Base-by-base conservation (phyloP, 2,797 vertebrate species). In the Moxostoma hubbsi region DNA sequence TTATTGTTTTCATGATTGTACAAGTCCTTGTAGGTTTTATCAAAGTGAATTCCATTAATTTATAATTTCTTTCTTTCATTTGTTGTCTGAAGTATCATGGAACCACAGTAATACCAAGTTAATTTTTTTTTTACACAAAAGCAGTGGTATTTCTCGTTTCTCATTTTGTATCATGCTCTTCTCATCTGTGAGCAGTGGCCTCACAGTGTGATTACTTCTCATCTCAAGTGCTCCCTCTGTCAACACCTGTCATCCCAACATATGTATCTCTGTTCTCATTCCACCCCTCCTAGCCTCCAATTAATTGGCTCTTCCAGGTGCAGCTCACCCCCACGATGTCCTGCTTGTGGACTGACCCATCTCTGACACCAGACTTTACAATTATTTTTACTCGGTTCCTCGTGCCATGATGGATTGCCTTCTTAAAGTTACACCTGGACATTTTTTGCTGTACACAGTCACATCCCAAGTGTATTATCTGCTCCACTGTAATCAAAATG, bases 141-240 rank as follows among this genome's bases (percentile, higher is more conserved):
- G 24, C 10, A 2, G 11, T 43, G 59, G 58, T n/a, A 10, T n/a
- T 50, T 9, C 2, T 2, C 81, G 54, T 84, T 84, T 85, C 85
- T 86, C 86, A 84, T 84, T 85, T 24, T 79, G 81, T 80, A 82
- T 73, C 16, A 54, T 15, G 15, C 46, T 79, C 5, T 10, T 18
- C 75, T 80, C 58, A 87, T 88, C 88, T 86, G 86, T 89, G 89
- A 91, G 90, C 90, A 85, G 86, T 84, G 81, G 84, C 81, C 86
- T 87, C 85, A 85, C 1, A 51, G 84, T 88, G 90, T 90, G 91
- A 93, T 93, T 92, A 92, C 91, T 93, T 92, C 89, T 92, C 91
- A 92, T 92, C 91, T 89, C 89, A 89, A 89, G 88, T 89, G 87
- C 90, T 93, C 88, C 91, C 91, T 91, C 91, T 93, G 92, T 92